Evolutionary conservation across 2,797 vertebrate species (phyloP).

Genomic region (Spinibarbus caldwelli): DNA sequence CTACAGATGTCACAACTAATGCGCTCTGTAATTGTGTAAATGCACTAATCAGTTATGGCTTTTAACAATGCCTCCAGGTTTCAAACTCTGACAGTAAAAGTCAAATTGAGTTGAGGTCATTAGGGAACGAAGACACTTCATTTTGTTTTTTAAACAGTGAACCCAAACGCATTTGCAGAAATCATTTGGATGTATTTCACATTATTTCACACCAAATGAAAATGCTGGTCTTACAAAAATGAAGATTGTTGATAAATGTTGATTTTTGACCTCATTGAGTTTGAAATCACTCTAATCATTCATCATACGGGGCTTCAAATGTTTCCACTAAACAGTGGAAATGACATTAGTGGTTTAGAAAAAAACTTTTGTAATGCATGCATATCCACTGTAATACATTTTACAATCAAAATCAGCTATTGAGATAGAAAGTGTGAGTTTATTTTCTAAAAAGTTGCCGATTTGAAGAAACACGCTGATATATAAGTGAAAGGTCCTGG

Average conservation of each 20-base stretch:
- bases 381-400: neutral
- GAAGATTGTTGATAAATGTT: too few species aligned
- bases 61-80: conserved; percentile 47
- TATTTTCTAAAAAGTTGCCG: too few species aligned
- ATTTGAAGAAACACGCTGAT: neutral
- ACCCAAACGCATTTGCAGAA: neutral
- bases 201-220: neutral
- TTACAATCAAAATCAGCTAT: neutral
- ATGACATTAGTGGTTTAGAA: too few species aligned
- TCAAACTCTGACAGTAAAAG: conserved; percentile 49
- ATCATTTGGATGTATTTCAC: neutral
- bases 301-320: neutral
- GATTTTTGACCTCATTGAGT: neutral
- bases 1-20: conserved; percentile 43
- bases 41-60: conserved; percentile 48
- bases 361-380: neutral
- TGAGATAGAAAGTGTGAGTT: neutral
- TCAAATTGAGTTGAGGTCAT: conserved; percentile 44
- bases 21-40: conserved; percentile 26
- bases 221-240: neutral
- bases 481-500: conserved; percentile 48
- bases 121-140: conserved; percentile 40
- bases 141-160: neutral
- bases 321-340: too few species aligned
- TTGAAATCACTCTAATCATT: neutral